phyloP scores from a whole-genome alignment of 2,888 invertebrate genomes.

The Carabus problematicus region DNA sequence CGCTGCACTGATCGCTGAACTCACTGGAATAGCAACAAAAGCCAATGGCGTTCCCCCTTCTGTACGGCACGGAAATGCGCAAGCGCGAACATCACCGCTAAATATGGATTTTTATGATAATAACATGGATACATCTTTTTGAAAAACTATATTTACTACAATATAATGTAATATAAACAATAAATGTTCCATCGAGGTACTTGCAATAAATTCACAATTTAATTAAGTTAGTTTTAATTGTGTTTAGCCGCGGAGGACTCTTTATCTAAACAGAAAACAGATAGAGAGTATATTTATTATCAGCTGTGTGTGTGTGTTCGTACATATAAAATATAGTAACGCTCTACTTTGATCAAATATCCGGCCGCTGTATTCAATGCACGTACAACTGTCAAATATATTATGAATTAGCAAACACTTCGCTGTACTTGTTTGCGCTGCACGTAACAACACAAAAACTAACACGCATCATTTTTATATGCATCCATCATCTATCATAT shows the following conservation, averaged over 20 bases:
- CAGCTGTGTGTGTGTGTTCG: too few relatives aligned
- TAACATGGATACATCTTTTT: conserved; percentile 33
- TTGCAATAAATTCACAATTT: conserved; percentile 8
- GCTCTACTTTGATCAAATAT: too few relatives aligned
- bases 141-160: neutral
- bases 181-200: neutral
- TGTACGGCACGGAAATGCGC: conserved; percentile 38
- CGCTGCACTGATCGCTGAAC: conserved; percentile 22
- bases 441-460: too few relatives aligned
- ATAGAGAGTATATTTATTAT: too few relatives aligned
- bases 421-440: too few relatives aligned
- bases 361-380: too few relatives aligned
- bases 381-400: too few relatives aligned
- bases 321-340: too few relatives aligned
- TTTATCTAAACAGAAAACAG: conserved; percentile 12
- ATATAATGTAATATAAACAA: neutral
- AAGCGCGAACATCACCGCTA: conserved; percentile 44
- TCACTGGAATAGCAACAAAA: conserved; percentile 7
- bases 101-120: conserved; percentile 49
- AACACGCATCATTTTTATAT: too few relatives aligned
- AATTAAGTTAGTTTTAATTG: conserved; percentile 24
- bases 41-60: conserved; percentile 4
- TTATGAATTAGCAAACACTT: too few relatives aligned
- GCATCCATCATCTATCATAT: too few relatives aligned
- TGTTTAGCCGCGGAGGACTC: neutral